Conservation (phyloP, 2,888 invertebrate species). For the Acronicta psi region DNA sequence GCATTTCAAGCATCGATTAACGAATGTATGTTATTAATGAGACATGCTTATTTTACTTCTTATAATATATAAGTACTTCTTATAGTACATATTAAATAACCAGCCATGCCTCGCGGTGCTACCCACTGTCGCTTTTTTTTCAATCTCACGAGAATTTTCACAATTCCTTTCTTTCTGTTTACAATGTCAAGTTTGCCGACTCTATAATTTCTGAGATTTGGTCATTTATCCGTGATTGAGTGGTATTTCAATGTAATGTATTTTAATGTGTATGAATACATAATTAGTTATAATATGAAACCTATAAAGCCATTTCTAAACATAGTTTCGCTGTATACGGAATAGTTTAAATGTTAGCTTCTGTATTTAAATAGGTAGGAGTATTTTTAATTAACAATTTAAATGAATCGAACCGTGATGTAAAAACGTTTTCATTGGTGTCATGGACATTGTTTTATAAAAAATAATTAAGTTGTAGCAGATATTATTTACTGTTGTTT, state of each 20-base stretch:
- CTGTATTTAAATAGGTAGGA: neutral
- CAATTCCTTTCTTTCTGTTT: no score
- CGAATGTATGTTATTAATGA: constrained; percentile 40
- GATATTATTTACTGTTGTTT: neutral
- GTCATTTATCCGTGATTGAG: no score
- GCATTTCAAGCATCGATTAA: constrained; percentile 49
- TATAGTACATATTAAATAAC: no score
- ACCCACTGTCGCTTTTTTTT: no score
- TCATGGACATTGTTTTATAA: neutral
- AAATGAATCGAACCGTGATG: constrained; percentile 1
- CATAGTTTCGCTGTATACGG: neutral
- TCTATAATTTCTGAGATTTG: no score
- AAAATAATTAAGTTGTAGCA: neutral
- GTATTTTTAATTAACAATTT: neutral
- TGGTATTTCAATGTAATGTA: no score
- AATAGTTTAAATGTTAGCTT: neutral
- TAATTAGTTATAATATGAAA: no score
- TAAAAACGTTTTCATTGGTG: neutral
- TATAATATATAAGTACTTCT: no score
- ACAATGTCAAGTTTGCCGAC: no score
- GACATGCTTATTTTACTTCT: constrained; percentile 33
- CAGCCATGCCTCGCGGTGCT: no score
- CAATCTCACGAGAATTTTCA: no score
- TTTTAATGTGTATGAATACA: no score
- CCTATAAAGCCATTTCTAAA: neutral